Percentiles rank a stretch among this genome's conserved stretches.
Conservation (phyloP, 2,797 vertebrate species). For the Emydoidea blandingii region DNA sequence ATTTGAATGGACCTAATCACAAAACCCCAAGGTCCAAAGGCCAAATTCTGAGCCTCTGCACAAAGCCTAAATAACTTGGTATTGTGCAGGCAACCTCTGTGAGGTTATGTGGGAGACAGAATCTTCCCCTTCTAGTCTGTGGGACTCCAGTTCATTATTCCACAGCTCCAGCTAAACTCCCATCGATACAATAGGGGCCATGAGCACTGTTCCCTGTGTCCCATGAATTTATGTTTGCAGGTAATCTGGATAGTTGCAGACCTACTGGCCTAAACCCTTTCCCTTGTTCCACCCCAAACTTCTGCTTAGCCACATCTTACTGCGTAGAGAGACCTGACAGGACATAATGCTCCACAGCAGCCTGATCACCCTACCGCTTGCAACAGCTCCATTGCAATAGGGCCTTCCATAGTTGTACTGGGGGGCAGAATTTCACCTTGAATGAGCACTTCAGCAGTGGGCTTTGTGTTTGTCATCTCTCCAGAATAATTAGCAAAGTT, state of each 20-base stretch:
- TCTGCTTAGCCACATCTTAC: fast-evolving
- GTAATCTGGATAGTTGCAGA: neutral
- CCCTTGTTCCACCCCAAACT: neutral
- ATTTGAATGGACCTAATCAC: neutral
- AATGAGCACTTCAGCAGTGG: neutral
- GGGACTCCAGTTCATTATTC: neutral
- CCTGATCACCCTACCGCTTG: neutral
- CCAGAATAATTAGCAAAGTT: too few relatives aligned
- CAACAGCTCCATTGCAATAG: neutral
- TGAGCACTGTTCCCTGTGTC: neutral
- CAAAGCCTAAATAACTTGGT: neutral
- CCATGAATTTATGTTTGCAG: neutral
- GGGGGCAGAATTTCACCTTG: neutral
- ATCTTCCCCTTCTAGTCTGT: neutral
- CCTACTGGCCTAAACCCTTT: neutral
- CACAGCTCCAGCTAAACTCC: neutral
- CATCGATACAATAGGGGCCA: neutral
- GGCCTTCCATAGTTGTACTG: neutral
- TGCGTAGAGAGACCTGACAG: fast-evolving
- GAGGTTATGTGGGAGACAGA: neutral
- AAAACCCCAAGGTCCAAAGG: neutral
- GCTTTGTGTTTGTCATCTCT: neutral
- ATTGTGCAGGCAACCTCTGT: neutral
- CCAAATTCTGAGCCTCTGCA: neutral
- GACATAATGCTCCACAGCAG: neutral